These are phyloP conservation scores for Tinamus guttatus DNA, from an alignment of 2,113 vertebrate genomes.

Conservation along the genomic window DNA sequence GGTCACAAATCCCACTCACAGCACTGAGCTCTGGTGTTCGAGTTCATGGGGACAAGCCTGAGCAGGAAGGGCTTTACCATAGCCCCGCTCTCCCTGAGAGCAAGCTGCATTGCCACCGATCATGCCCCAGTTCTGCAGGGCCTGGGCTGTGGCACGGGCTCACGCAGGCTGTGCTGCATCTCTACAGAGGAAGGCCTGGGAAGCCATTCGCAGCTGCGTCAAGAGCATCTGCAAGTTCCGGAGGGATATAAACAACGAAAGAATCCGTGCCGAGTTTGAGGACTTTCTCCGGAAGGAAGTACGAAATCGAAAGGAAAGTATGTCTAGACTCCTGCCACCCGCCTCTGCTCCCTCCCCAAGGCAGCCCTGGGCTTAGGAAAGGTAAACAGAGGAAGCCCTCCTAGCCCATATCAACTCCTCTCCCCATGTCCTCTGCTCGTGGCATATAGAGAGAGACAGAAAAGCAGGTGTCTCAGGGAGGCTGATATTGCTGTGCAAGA, in stretches of 20 bases:
- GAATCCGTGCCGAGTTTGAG: conserved; percentile 17
- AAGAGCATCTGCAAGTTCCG: conserved; percentile 73
- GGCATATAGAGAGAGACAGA: not conserved
- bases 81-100: not conserved
- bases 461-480: not conserved
- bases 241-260: conserved; percentile 14
- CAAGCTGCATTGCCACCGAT: not conserved
- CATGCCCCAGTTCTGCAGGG: no score
- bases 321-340: not conserved
- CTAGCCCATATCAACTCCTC: not conserved
- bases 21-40: not conserved
- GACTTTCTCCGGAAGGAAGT: conserved; percentile 68
- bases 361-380: not conserved
- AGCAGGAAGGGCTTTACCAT: not conserved
- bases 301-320: conserved; percentile 73
- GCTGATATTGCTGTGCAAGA: not conserved
- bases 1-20: not conserved
- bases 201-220: conserved; percentile 45
- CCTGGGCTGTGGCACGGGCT: not conserved
- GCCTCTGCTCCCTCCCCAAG: not conserved
- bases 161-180: not conserved
- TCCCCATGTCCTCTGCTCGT: not conserved
- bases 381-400: not conserved
- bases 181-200: conserved; percentile 62
- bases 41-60: not conserved